These are phyloP conservation scores for Dolichopus griseipennis DNA, from an alignment of 2,888 invertebrate species.

Conservation along the genomic window DNA sequence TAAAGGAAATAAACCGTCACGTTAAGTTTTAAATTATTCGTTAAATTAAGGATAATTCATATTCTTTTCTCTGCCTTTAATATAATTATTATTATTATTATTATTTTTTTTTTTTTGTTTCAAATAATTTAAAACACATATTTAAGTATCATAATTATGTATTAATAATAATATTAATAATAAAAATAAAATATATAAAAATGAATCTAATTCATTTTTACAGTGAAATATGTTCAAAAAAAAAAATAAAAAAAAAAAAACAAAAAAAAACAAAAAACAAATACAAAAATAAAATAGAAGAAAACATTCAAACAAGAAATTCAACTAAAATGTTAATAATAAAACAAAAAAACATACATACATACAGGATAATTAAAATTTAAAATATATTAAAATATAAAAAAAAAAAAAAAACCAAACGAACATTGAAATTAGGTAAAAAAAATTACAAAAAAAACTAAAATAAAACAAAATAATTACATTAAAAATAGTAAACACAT, in stretches of 20 bases:
- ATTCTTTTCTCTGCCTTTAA: constrained; percentile 6
- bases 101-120: background rate
- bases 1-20: constrained; percentile 40
- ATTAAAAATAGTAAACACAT: background rate
- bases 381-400: background rate
- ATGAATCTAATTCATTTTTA: background rate
- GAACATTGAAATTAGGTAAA: too few species aligned
- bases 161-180: background rate
- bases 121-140: background rate
- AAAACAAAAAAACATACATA: background rate
- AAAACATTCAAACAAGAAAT: background rate
- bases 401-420: background rate
- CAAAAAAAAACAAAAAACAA: background rate
- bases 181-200: too few species aligned
- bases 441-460: background rate
- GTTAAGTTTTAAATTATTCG: constrained; percentile 17
- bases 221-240: background rate
- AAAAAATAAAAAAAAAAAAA: background rate
- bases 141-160: constrained; percentile 4
- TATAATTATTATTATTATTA: constrained; percentile 3
- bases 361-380: background rate
- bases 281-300: background rate
- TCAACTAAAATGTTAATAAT: background rate
- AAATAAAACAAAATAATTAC: background rate
- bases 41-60: constrained; percentile 4